Conservation (phyloP, 2,888 invertebrate species). For the Nymphalis polychloros region DNA sequence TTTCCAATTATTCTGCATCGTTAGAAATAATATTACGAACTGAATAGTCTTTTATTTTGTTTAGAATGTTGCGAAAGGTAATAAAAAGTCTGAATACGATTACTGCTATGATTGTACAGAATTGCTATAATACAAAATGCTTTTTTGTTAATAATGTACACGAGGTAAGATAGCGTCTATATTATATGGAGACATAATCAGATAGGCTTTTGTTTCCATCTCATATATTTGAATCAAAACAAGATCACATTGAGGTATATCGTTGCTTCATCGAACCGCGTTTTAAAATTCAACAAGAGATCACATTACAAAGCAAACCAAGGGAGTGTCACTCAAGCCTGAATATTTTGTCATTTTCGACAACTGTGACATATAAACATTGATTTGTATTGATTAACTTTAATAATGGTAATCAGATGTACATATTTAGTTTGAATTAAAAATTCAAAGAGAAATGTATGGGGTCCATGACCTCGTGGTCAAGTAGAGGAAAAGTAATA, state of each 20-base stretch:
- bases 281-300: constrained; percentile 34
- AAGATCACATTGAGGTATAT: constrained; percentile 20
- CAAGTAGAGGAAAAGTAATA: constrained; percentile 74
- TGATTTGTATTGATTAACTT: constrained; percentile 62
- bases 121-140: no score
- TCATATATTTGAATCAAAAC: constrained; percentile 10
- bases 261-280: constrained; percentile 13
- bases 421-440: constrained; percentile 26
- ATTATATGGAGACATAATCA: no score
- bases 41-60: background rate
- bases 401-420: constrained; percentile 47
- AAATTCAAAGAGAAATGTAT: constrained; percentile 43
- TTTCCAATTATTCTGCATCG: constrained; percentile 43
- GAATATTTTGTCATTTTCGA: constrained; percentile 40
- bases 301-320: constrained; percentile 25
- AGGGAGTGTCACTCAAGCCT: constrained; percentile 32
- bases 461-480: constrained; percentile 61
- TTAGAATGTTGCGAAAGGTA: constrained; percentile 4
- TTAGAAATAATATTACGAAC: constrained; percentile 30
- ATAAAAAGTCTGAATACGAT: background rate
- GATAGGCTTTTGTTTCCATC: background rate
- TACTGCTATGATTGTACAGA: background rate
- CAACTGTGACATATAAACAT: constrained; percentile 39
- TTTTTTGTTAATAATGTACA: no score
- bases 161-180: no score